Evolutionary conservation across 2,797 vertebrate species (phyloP).

Genomic region (Erpetoichthys calabaricus): DNA sequence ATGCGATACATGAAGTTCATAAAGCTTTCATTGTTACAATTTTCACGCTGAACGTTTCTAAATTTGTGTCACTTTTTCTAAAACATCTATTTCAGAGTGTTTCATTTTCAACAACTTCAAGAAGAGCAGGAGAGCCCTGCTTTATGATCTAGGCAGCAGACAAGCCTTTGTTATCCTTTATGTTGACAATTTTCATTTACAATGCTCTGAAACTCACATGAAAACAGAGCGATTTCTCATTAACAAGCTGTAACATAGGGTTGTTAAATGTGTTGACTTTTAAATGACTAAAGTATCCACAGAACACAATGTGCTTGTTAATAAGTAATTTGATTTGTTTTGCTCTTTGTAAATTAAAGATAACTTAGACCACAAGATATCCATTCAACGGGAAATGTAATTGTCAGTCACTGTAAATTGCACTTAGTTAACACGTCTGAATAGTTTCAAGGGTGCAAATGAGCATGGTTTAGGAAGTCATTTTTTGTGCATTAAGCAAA

Average conservation of each 20-base stretch:
- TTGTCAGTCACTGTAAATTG: conserved; percentile 63
- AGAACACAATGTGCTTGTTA: conserved; percentile 48
- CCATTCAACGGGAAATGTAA: conserved; percentile 52
- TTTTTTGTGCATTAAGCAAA: conserved; percentile 69
- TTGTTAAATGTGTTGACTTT: conserved; percentile 50
- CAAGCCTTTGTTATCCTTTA: conserved; percentile 6
- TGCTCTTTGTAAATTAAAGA: conserved; percentile 50
- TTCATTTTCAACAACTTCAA: conserved; percentile 15
- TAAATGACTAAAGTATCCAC: conserved; percentile 43
- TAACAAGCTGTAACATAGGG: conserved; percentile 42
- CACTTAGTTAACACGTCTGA: conserved; percentile 79
- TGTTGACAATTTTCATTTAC: conserved; percentile 14
- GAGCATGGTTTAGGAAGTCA: conserved; percentile 59
- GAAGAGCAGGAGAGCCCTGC: not conserved
- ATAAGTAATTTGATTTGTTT: conserved; percentile 55
- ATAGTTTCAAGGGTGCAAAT: conserved; percentile 79
- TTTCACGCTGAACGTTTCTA: no score
- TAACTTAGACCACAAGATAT: conserved; percentile 64
- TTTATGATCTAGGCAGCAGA: conserved; percentile 3
- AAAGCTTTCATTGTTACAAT: no score
- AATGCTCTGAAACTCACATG: conserved; percentile 10
- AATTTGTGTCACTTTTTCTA: not conserved
- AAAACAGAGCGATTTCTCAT: conserved; percentile 33
- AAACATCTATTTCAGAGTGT: conserved; percentile 11
- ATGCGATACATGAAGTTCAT: no score